Evolutionary conservation across 2,888 invertebrate species (phyloP).

Genomic region (Periphyllus acericola): DNA sequence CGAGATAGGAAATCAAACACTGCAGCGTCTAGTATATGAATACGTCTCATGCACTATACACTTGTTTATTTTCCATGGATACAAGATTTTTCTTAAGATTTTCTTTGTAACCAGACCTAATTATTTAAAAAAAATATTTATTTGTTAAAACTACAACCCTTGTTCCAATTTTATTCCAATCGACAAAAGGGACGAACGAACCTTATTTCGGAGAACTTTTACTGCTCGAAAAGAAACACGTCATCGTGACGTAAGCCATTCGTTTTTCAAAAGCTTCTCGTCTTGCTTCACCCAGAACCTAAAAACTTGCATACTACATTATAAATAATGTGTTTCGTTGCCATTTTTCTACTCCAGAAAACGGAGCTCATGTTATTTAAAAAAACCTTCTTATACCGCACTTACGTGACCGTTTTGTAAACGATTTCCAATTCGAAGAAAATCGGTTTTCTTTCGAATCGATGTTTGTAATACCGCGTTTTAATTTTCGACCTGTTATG

Average conservation of each 20-base stretch:
- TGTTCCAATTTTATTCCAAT: too few relatives aligned
- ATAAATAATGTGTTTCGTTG: neutral
- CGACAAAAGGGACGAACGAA: neutral
- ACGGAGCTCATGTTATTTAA: slow-evolving; percentile 34
- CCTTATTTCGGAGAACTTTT: neutral
- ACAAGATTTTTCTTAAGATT: too few relatives aligned
- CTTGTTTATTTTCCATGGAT: too few relatives aligned
- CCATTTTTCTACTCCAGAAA: slow-evolving; percentile 11
- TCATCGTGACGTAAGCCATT: neutral
- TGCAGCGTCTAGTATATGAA: too few relatives aligned
- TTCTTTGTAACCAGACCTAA: too few relatives aligned
- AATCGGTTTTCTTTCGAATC: too few relatives aligned
- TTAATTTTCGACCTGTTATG: too few relatives aligned
- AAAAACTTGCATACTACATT: neutral
- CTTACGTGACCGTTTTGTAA: slow-evolving; percentile 53
- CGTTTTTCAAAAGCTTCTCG: neutral
- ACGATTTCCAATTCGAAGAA: neutral
- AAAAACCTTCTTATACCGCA: slow-evolving; percentile 29
- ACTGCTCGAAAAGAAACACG: neutral
- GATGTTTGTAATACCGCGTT: neutral
- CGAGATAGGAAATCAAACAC: too few relatives aligned
- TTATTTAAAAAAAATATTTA: too few relatives aligned
- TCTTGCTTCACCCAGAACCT: neutral
- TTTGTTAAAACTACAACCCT: too few relatives aligned
- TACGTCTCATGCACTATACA: too few relatives aligned